Evolutionary conservation across 1,140 invertebrate genomes (phyloP).

Genomic region (Chelonus insularis): DNA sequence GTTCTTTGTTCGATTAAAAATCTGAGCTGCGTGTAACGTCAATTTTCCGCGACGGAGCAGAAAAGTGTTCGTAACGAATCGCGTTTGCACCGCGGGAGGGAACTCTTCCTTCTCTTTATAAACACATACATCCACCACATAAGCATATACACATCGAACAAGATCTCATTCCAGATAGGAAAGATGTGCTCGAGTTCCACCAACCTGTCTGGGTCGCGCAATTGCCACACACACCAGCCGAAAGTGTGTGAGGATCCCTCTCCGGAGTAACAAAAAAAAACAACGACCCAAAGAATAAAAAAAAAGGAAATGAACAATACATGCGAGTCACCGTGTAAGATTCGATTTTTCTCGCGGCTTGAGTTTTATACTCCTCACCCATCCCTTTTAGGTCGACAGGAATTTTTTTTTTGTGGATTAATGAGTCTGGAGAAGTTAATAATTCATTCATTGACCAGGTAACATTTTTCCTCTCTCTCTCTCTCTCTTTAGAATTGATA

Average conservation of each 20-base stretch:
- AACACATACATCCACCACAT: neutral
- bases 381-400: neutral
- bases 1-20: constrained; percentile 11
- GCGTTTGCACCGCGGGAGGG: constrained; percentile 46
- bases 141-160: constrained; percentile 41
- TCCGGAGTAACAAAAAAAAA: constrained; percentile 2
- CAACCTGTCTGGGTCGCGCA: constrained; percentile 36
- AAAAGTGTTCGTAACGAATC: constrained; percentile 49
- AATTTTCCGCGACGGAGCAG: constrained; percentile 38
- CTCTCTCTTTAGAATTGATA: too few relatives aligned
- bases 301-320: constrained; percentile 15
- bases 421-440: neutral
- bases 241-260: constrained; percentile 25
- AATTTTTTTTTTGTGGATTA: neutral
- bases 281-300: constrained; percentile 22
- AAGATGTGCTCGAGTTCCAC: constrained; percentile 42
- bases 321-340: constrained; percentile 20
- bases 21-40: constrained; percentile 8
- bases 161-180: constrained; percentile 58
- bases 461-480: too few relatives aligned
- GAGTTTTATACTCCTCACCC: too few relatives aligned
- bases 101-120: neutral
- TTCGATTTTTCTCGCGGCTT: constrained; percentile 10
- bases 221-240: constrained; percentile 39
- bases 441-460: constrained; percentile 5